A percentile compares a stretch with the other conserved stretches of the same genome.
Conservation (phyloP, 2,797 vertebrate species). For the Sarcophilus harrisii region DNA sequence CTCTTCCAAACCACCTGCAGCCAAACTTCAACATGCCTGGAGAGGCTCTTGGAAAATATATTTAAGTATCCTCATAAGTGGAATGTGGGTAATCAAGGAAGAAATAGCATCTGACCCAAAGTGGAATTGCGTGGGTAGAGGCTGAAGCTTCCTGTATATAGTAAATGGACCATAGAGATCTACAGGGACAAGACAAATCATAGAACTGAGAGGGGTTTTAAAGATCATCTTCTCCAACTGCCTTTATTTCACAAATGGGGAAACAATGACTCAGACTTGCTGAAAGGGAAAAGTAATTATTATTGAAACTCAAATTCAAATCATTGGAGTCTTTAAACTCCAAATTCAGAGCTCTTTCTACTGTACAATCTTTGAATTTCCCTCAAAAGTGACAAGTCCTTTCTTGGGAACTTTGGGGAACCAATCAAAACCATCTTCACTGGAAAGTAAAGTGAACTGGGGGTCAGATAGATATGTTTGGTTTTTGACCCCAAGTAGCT, state of each 20-base stretch:
- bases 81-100: constrained; percentile 40
- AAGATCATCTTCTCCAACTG: not conserved
- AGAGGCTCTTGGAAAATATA: constrained; percentile 69
- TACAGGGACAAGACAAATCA: not conserved
- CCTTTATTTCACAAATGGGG: not conserved
- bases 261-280: not conserved
- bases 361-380: not conserved
- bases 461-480: not conserved
- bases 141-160: not conserved
- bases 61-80: constrained; percentile 70
- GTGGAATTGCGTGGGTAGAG: not conserved
- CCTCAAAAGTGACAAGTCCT: not conserved
- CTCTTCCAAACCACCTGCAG: constrained; percentile 66
- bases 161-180: not conserved
- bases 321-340: not conserved
- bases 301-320: not conserved
- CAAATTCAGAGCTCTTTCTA: not conserved
- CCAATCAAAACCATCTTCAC: not conserved
- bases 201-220: not conserved
- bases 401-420: not conserved
- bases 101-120: not conserved
- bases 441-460: not conserved
- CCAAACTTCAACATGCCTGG: constrained; percentile 48
- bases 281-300: not conserved
- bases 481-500: not conserved